Percentiles rank a stretch among this genome's conserved stretches.
phyloP scores from a whole-genome alignment of 2,113 vertebrate species.

The Rhinolophus ferrumequinum region DNA sequence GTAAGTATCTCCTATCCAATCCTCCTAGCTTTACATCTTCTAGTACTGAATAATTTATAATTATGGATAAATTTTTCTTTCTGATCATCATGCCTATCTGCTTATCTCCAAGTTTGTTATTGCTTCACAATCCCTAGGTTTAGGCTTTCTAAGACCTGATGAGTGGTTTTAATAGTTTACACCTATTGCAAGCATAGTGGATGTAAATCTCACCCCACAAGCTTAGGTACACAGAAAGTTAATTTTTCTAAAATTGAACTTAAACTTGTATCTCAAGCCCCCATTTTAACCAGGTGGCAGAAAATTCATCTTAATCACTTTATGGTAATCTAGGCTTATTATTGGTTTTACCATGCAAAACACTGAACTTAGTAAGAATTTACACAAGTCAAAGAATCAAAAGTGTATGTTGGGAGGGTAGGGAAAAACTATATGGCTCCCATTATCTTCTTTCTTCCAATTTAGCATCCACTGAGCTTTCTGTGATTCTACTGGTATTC shows the following conservation, averaged over 20 bases:
- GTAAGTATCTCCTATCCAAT: neutral
- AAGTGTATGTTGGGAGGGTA: neutral
- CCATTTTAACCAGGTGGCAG: neutral
- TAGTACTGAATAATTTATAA: neutral
- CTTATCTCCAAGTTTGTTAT: neutral
- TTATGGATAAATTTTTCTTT: neutral
- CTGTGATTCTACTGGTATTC: neutral
- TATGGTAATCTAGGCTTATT: neutral
- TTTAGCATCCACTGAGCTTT: neutral
- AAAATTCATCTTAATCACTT: slow-evolving; percentile 6
- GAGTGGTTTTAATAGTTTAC: neutral
- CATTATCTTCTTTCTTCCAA: neutral
- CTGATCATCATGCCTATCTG: neutral
- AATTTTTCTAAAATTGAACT: neutral
- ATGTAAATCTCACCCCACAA: neutral
- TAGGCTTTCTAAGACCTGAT: neutral
- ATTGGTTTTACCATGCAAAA: neutral
- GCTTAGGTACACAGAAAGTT: neutral
- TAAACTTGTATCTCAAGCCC: neutral
- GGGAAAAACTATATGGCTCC: neutral
- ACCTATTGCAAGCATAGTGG: neutral
- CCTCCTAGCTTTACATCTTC: neutral
- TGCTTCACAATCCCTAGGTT: neutral
- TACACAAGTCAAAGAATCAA: neutral
- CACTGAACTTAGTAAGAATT: neutral